Conservation (phyloP, 2,113 vertebrate genomes). For the Microcebus murinus region DNA sequence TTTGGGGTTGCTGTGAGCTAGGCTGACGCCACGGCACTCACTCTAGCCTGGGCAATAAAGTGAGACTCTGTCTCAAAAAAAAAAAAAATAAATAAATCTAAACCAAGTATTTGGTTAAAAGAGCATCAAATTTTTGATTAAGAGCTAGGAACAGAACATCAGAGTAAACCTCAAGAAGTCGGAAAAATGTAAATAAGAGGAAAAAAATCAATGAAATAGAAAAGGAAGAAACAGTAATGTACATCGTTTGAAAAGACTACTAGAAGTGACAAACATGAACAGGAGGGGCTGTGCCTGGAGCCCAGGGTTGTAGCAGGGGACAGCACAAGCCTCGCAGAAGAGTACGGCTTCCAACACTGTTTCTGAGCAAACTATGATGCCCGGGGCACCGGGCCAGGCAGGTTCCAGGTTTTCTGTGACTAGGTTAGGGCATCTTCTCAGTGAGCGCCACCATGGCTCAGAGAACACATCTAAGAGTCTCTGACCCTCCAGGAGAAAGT, state of each 20-base stretch:
- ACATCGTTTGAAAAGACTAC: neutral
- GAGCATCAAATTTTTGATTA: neutral
- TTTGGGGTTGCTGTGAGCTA: too few relatives aligned
- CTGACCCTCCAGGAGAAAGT: neutral
- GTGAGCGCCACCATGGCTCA: neutral
- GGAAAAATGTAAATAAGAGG: neutral
- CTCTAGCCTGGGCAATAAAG: too few relatives aligned
- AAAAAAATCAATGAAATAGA: neutral
- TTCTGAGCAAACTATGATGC: neutral
- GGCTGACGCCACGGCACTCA: too few relatives aligned
- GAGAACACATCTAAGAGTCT: neutral
- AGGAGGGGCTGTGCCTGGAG: neutral
- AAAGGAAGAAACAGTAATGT: slow-evolving; percentile 11
- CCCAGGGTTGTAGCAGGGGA: neutral
- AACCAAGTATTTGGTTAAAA: neutral
- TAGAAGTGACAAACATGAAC: neutral
- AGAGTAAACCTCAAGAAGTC: neutral
- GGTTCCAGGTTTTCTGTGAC: neutral
- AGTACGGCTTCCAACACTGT: neutral
- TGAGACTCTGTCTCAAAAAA: too few relatives aligned
- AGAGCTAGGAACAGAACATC: neutral
- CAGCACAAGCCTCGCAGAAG: neutral
- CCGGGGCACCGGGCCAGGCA: too few relatives aligned
- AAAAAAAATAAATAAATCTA: slow-evolving; percentile 7
- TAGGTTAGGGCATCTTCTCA: neutral